A percentile compares a stretch with the other conserved stretches of the same genome.
Evolutionary conservation across 2,113 vertebrate species (phyloP).

Genomic region (Odobenus rosmarus): DNA sequence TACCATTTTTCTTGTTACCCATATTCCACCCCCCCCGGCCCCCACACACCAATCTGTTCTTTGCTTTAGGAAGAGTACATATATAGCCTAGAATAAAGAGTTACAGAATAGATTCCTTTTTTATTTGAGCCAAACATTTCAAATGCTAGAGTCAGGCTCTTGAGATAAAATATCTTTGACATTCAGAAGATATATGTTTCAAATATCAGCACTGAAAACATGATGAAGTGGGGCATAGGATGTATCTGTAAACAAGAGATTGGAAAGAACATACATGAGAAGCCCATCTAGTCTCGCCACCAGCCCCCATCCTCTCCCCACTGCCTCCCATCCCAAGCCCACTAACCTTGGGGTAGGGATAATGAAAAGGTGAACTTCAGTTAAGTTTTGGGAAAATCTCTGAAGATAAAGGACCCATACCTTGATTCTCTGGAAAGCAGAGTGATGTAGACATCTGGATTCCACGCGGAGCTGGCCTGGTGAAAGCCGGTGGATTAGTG

Average conservation of each 20-base stretch:
- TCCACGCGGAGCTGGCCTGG: rapidly evolving
- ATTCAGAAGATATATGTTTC: neutral
- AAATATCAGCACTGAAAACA: neutral
- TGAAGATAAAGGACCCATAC: neutral
- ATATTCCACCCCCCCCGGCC: neutral
- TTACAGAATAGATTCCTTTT: neutral
- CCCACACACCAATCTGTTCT: neutral
- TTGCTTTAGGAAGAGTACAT: neutral
- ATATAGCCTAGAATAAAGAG: neutral
- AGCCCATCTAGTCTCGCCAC: neutral
- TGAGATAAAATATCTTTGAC: neutral
- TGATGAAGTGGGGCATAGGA: neutral
- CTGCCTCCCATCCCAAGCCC: rapidly evolving
- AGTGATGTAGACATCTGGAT: rapidly evolving
- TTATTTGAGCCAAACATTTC: neutral
- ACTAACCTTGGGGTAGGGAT: rapidly evolving
- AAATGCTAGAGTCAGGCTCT: neutral
- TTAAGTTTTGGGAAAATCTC: neutral
- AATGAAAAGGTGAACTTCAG: neutral
- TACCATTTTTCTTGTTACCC: neutral
- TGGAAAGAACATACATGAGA: neutral
- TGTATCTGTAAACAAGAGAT: neutral
- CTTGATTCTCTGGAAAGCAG: neutral
- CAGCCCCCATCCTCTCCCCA: neutral
- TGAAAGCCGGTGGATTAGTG: no score